Evolutionary conservation across 2,113 vertebrate species (phyloP).

Genomic region (Dipodomys ordii): DNA sequence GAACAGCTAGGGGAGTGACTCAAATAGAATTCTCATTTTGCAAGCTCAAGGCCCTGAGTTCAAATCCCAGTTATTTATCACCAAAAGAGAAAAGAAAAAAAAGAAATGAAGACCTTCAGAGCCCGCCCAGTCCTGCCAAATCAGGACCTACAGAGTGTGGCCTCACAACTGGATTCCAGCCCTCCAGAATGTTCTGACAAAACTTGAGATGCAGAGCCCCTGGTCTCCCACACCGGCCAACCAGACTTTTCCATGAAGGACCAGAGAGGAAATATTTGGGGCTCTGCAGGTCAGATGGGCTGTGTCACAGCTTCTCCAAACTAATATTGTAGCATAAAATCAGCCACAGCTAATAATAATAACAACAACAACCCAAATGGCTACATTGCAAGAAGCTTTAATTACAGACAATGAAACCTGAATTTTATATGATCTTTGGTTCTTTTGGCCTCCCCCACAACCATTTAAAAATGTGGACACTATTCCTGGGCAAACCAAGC

Average conservation of each 20-base stretch:
- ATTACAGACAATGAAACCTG: background rate
- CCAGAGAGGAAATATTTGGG: background rate
- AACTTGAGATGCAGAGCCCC: background rate
- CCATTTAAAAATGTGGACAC: conserved; percentile 1
- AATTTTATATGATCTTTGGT: conserved; percentile 19
- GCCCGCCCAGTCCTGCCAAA: background rate
- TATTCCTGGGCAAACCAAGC: background rate
- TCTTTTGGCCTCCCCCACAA: background rate
- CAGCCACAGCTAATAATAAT: background rate
- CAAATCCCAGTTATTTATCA: too few relatives aligned
- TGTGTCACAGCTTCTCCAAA: background rate
- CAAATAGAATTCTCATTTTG: too few relatives aligned
- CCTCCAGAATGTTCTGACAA: background rate
- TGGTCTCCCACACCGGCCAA: background rate
- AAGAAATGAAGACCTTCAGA: too few relatives aligned
- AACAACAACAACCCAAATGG: background rate
- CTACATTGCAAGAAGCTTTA: background rate
- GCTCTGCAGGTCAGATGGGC: background rate
- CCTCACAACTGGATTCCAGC: background rate
- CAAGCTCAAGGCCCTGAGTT: too few relatives aligned
- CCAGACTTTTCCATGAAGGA: background rate
- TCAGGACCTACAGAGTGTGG: background rate
- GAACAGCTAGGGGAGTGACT: too few relatives aligned
- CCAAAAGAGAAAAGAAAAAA: too few relatives aligned
- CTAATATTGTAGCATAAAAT: background rate